These are phyloP conservation scores for Synanthedon tipuliformis DNA, from an alignment of 2,888 invertebrate species.

Conservation along the genomic window DNA sequence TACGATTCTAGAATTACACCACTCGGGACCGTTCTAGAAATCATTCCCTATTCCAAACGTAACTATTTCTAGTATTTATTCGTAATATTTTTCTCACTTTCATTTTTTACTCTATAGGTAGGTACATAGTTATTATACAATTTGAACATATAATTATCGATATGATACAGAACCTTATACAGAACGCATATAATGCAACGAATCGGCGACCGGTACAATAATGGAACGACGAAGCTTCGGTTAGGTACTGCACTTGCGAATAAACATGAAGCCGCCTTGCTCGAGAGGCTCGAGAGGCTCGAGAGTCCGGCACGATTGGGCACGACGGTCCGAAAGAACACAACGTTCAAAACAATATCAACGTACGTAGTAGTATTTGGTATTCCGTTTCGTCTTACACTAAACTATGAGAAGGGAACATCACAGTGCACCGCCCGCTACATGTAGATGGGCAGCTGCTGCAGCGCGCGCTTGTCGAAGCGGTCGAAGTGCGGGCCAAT, in stretches of 20 bases:
- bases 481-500: conserved; percentile 55
- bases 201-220: conserved; percentile 61
- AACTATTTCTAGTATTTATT: conserved; percentile 63
- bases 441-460: conserved; percentile 67
- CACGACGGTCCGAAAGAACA: conserved; percentile 45
- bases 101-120: conserved; percentile 66
- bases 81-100: conserved; percentile 69
- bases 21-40: conserved; percentile 52
- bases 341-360: conserved; percentile 57
- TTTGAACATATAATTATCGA: conserved; percentile 69
- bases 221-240: conserved; percentile 58
- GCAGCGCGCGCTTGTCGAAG: conserved; percentile 64
- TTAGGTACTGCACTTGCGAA: conserved; percentile 50
- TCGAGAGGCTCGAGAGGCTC: no score
- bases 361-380: conserved; percentile 63
- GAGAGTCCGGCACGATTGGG: conserved; percentile 20
- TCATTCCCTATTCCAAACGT: conserved; percentile 62
- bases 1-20: conserved; percentile 44
- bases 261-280: conserved; percentile 47
- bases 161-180: conserved; percentile 58
- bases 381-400: conserved; percentile 52
- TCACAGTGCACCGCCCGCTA: conserved; percentile 52
- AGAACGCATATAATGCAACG: conserved; percentile 54
- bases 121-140: conserved; percentile 67
- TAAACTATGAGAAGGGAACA: conserved; percentile 55